Conservation (phyloP, 2,113 vertebrate species). For the Donacobius atricapilla region DNA sequence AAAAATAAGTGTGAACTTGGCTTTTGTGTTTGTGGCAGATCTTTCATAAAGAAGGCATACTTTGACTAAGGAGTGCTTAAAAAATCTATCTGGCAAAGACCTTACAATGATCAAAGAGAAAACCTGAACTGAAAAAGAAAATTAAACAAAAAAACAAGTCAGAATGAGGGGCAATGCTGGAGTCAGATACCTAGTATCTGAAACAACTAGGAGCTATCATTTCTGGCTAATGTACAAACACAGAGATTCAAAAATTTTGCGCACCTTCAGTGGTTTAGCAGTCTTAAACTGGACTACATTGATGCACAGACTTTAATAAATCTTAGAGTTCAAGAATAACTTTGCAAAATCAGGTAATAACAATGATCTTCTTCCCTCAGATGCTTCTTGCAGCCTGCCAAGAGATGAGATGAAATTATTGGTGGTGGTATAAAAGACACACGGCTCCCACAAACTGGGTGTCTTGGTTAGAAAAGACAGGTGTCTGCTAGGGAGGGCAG, state of each 20-base stretch:
- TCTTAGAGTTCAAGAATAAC: background rate
- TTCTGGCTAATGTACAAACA: background rate
- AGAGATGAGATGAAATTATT: background rate
- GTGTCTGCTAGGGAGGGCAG: no score
- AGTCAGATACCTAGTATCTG: background rate
- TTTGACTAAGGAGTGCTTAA: background rate
- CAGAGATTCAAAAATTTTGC: background rate
- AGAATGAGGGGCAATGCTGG: fast-evolving
- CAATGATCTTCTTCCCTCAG: fast-evolving
- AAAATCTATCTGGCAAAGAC: background rate
- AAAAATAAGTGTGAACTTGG: background rate
- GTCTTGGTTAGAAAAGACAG: no score
- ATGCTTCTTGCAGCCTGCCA: background rate
- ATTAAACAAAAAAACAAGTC: background rate
- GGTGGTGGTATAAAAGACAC: background rate
- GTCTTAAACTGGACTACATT: background rate
- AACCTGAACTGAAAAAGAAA: background rate
- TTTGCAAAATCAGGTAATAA: background rate
- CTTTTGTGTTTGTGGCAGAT: background rate
- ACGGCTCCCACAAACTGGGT: fast-evolving
- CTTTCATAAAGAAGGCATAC: background rate
- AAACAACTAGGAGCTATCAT: background rate
- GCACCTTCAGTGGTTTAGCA: background rate
- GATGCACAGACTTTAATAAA: background rate
- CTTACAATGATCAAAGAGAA: background rate